Evolutionary conservation across 1,140 invertebrate species (phyloP), one percentile per base, ranked within the genome.

Genomic region (Plodia interpunctella): DNA sequence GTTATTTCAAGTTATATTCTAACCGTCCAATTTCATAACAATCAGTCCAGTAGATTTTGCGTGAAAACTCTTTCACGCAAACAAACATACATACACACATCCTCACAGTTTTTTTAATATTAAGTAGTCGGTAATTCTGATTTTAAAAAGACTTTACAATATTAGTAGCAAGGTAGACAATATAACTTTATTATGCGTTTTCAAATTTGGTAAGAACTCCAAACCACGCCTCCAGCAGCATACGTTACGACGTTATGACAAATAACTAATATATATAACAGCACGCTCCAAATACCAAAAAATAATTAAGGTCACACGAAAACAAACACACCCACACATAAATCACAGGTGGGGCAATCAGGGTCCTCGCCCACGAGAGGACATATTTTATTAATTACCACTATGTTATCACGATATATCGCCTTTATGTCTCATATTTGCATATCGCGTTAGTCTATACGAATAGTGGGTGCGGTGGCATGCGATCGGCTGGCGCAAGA

Each of bases 311-410:
- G 80, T 83, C 79, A 79, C 63, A 59, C 58, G 53, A 57, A 70
- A 73, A 66, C 76, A 83, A 85, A 83, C 80, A 68, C 63, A 70
- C 66, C 73, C 78, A 83, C 18, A 17, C 51, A 53, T 53, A 53
- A 53, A 53, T 53, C 51, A 76, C 73, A 80, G 70, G 51, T 17
- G 49, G 51, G 20, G 51, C 51, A 53, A 53, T 53, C 19, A 28
- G 59, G 75, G 72, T 78, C 78, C 81, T 70, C 76, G 65, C 81
- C 78, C 78, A 70, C 38, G 67, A 76, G 68, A 76, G 73, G 74
- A 80, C 79, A 77, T 84, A 87, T 87, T 83, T 84, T 87, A 87
- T 87, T 87, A 87, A 87, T 87, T 84, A 84, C 80, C 62, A 59
- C 38, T 53, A 57, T 68, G 74, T 67, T 85, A 85, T 85, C 80